Evolutionary conservation across 2,888 invertebrate species (phyloP).

Genomic region (Eueremaeus valkanovi): DNA sequence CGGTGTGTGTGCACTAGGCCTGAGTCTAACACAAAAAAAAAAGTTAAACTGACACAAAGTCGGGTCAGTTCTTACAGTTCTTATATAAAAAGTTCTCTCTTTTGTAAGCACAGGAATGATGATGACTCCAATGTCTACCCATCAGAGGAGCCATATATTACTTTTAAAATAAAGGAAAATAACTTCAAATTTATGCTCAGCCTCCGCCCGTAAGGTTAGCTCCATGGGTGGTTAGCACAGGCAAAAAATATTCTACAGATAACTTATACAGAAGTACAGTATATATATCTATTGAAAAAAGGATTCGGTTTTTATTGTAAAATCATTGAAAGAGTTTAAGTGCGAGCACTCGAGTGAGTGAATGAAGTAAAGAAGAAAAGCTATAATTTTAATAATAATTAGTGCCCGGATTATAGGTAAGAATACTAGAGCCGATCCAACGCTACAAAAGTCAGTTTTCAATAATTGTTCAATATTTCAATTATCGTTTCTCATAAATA

Average conservation of each 20-base stretch:
- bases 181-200: conserved; percentile 10
- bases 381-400: background rate
- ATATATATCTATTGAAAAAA: too few relatives aligned
- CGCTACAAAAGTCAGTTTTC: too few relatives aligned
- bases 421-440: too few relatives aligned
- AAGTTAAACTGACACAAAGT: conserved; percentile 5
- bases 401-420: too few relatives aligned
- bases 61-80: background rate
- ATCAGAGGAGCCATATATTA: background rate
- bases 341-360: background rate
- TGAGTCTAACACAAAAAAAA: background rate
- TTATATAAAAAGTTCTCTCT: background rate
- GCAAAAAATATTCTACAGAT: too few relatives aligned
- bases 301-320: too few relatives aligned
- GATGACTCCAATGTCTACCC: background rate
- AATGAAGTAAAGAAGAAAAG: background rate
- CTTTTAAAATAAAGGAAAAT: background rate
- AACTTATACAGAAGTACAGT: too few relatives aligned
- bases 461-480: too few relatives aligned
- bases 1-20: background rate
- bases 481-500: too few relatives aligned
- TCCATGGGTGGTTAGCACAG: background rate
- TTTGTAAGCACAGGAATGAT: background rate
- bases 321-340: too few relatives aligned
- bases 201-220: background rate